These are phyloP conservation scores for Lasioglossum morio DNA, from an alignment of 2,888 invertebrate species.

Conservation along the genomic window DNA sequence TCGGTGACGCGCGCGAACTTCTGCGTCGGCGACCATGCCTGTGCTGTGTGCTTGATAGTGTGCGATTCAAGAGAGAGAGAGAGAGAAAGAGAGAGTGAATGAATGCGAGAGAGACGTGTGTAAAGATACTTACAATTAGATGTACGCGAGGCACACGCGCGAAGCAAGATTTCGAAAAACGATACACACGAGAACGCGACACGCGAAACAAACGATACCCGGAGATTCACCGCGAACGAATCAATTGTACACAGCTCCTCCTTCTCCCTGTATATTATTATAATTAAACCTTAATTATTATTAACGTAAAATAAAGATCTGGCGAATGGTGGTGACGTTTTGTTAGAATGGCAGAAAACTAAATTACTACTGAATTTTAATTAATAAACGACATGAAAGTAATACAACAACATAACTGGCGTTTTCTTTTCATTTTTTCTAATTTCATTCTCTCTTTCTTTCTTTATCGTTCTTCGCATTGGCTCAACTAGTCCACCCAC, in stretches of 20 bases:
- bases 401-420: slow-evolving; percentile 78
- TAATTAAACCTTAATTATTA: slow-evolving; percentile 83
- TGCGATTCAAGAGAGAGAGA: background rate
- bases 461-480: slow-evolving; percentile 47
- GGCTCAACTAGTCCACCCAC: background rate
- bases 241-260: slow-evolving; percentile 51
- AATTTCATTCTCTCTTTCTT: slow-evolving; percentile 57
- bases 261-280: slow-evolving; percentile 82
- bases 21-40: slow-evolving; percentile 28
- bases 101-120: slow-evolving; percentile 36
- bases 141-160: slow-evolving; percentile 29
- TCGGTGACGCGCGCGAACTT: slow-evolving; percentile 23
- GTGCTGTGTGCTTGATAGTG: slow-evolving; percentile 3
- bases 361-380: slow-evolving; percentile 85
- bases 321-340: slow-evolving; percentile 83
- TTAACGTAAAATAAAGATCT: slow-evolving; percentile 81
- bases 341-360: slow-evolving; percentile 84
- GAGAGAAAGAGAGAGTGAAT: slow-evolving; percentile 16
- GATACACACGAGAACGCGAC: slow-evolving; percentile 16
- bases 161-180: slow-evolving; percentile 24
- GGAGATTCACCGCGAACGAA: slow-evolving; percentile 23
- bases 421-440: slow-evolving; percentile 44
- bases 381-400: slow-evolving; percentile 85
- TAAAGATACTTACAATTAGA: slow-evolving; percentile 49
- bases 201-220: slow-evolving; percentile 23